phyloP scores from a whole-genome alignment of 2,797 vertebrate species.

The Eleutherodactylus coqui region DNA sequence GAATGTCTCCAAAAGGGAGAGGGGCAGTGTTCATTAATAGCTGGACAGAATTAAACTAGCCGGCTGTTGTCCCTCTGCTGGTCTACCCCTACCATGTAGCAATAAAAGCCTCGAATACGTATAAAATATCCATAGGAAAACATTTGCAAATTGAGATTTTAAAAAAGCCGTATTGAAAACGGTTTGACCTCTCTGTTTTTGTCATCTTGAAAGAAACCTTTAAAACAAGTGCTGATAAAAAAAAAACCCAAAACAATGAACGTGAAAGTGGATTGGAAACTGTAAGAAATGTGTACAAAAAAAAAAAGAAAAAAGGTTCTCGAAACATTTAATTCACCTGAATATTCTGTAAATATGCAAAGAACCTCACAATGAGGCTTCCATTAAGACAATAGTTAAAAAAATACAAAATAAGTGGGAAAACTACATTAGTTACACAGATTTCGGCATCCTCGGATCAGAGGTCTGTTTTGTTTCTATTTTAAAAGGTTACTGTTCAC shows the following conservation, averaged over 20 bases:
- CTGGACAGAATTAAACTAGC: slow-evolving; percentile 66
- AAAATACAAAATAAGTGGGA: slow-evolving; percentile 30
- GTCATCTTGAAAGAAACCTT: slow-evolving; percentile 71
- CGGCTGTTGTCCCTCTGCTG: slow-evolving; percentile 53
- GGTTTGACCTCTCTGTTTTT: background rate
- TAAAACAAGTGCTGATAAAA: slow-evolving; percentile 71
- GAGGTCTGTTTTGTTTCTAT: slow-evolving; percentile 59
- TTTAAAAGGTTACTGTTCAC: slow-evolving; percentile 71
- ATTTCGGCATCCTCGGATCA: slow-evolving; percentile 68
- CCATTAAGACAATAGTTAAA: slow-evolving; percentile 65
- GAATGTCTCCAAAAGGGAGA: slow-evolving; percentile 72
- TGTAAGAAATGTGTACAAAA: slow-evolving; percentile 74
- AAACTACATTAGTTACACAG: slow-evolving; percentile 73
- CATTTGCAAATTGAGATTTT: background rate
- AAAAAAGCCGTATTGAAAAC: background rate
- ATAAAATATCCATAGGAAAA: background rate
- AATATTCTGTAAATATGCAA: slow-evolving; percentile 70
- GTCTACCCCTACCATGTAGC: slow-evolving; percentile 69
- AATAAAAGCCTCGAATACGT: slow-evolving; percentile 61
- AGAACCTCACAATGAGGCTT: slow-evolving; percentile 70
- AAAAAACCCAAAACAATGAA: slow-evolving; percentile 67
- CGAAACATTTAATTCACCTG: slow-evolving; percentile 70
- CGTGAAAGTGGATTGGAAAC: slow-evolving; percentile 70
- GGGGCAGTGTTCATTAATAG: slow-evolving; percentile 67
- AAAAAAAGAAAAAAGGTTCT: slow-evolving; percentile 65